These are phyloP conservation scores for Nycticebus coucang DNA, from an alignment of 2,113 vertebrate genomes.

Conservation along the genomic window DNA sequence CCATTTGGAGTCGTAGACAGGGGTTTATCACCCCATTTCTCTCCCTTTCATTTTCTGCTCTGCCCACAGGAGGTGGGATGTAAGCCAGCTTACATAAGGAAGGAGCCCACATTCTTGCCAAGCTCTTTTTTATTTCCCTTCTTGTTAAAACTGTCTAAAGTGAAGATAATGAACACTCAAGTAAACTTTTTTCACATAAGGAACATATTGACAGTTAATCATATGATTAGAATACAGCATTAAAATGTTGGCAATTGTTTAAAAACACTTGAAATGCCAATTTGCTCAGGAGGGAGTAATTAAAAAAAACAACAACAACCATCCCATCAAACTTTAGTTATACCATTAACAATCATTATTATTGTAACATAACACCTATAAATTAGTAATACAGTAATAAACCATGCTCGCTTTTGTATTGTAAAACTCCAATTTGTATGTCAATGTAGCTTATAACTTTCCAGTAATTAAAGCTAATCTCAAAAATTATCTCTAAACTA, in stretches of 20 bases:
- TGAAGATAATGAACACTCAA: conserved; percentile 57
- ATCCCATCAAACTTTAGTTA: not conserved
- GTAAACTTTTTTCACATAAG: conserved; percentile 51
- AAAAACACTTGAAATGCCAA: conserved; percentile 38
- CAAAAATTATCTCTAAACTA: not conserved
- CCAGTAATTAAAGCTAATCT: not conserved
- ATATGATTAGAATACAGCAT: conserved; percentile 36
- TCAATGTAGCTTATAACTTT: not conserved
- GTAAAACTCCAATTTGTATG: not conserved
- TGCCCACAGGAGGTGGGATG: conserved; percentile 62
- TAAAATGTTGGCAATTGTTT: conserved; percentile 47
- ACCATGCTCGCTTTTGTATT: not conserved
- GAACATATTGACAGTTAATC: conserved; percentile 39
- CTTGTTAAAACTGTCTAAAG: conserved; percentile 54
- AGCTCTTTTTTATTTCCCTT: conserved; percentile 29
- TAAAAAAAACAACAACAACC: not conserved
- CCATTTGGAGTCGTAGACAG: conserved; percentile 62
- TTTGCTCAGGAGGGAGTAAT: not conserved
- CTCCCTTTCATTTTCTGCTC: conserved; percentile 66
- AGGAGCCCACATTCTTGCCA: conserved; percentile 53
- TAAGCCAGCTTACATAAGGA: conserved; percentile 66
- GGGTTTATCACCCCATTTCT: conserved; percentile 30
- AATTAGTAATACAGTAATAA: not conserved
- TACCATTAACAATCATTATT: not conserved
- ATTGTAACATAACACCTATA: not conserved